These are phyloP conservation scores for Hypomecis punctinalis DNA, from an alignment of 2,888 invertebrate species.

Conservation along the genomic window DNA sequence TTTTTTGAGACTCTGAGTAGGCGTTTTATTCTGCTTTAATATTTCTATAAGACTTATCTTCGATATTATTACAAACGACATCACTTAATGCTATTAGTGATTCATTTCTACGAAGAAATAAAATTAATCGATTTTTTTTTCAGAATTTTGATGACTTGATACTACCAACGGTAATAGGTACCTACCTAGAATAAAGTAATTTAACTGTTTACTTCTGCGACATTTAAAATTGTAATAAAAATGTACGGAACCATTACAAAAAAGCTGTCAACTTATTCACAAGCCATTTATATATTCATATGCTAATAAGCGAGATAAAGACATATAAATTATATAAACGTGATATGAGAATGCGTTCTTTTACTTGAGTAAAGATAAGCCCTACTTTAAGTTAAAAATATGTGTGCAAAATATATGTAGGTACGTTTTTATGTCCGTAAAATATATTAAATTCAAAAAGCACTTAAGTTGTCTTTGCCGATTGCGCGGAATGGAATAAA, in stretches of 20 bases:
- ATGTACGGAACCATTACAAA: conserved; percentile 27
- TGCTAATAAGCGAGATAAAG: conserved; percentile 44
- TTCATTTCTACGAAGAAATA: too few relatives aligned
- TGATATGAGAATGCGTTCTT: conserved; percentile 43
- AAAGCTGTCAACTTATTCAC: conserved; percentile 16
- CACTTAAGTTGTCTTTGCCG: conserved; percentile 39
- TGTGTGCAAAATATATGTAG: conserved; percentile 19
- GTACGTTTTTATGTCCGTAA: conserved; percentile 25
- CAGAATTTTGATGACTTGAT: too few relatives aligned
- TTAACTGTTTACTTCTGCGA: too few relatives aligned
- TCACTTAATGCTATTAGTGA: too few relatives aligned
- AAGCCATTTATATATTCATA: conserved; percentile 34
- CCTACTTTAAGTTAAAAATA: conserved; percentile 33
- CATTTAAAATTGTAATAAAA: neutral
- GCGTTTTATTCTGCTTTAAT: too few relatives aligned
- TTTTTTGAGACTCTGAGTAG: too few relatives aligned
- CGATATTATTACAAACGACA: too few relatives aligned
- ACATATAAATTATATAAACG: conserved; percentile 42
- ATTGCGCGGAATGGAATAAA: conserved; percentile 37
- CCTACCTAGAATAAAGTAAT: too few relatives aligned
- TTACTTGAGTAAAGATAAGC: conserved; percentile 40
- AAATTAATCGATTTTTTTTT: too few relatives aligned
- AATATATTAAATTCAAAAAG: conserved; percentile 40
- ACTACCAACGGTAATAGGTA: too few relatives aligned
- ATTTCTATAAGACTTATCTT: too few relatives aligned